These are phyloP conservation scores for Cyanoramphus novaezelandiae DNA, from an alignment of 2,113 vertebrate genomes.

Conservation along the genomic window DNA sequence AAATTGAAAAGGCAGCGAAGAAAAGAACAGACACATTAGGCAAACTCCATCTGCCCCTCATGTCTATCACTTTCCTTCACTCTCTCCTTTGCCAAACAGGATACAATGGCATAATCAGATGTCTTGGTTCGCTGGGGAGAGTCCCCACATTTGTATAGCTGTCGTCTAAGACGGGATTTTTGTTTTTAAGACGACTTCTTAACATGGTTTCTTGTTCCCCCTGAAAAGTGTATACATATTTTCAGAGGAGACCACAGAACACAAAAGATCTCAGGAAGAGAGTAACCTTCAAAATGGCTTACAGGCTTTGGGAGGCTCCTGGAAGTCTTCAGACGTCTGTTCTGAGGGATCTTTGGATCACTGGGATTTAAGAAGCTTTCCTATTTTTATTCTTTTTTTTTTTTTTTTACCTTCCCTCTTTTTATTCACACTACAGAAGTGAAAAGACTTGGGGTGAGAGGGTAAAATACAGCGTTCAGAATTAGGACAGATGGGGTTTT, in stretches of 20 bases:
- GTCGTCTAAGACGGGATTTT: neutral
- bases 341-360: neutral
- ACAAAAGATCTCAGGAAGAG: neutral
- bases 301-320: neutral
- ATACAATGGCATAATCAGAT: conserved; percentile 78
- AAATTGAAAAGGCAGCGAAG: conserved; percentile 78
- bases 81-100: conserved; percentile 65
- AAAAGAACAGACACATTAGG: conserved; percentile 79
- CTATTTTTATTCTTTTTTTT: neutral
- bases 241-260: neutral
- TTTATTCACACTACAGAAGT: neutral
- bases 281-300: conserved; percentile 5
- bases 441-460: neutral
- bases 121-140: conserved; percentile 70
- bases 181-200: conserved; percentile 35
- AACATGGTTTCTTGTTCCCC: neutral
- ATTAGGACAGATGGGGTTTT: neutral
- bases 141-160: conserved; percentile 48
- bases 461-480: neutral
- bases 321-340: neutral
- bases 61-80: conserved; percentile 77
- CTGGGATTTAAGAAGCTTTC: neutral
- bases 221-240: neutral
- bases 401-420: neutral
- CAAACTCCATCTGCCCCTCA: conserved; percentile 80